A percentile compares a stretch with the other conserved stretches of the same genome.
Evolutionary conservation across 2,888 invertebrate genomes (phyloP).

Genomic region (Chamaedrilus cognettii): DNA sequence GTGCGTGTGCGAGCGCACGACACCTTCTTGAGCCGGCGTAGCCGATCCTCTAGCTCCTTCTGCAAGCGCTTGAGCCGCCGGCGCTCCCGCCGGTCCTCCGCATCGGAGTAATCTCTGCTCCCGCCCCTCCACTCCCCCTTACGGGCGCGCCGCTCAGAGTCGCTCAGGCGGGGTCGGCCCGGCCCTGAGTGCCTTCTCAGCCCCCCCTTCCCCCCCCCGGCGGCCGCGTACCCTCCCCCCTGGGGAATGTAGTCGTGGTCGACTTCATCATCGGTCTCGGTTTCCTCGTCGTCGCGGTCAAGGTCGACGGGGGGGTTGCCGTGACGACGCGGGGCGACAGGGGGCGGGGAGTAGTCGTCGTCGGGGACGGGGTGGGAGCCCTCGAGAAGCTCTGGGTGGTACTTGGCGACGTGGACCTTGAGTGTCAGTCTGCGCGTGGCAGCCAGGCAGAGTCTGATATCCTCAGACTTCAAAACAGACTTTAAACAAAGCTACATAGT

Average conservation of each 20-base stretch:
- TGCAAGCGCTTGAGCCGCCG: not conserved
- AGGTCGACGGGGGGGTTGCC: not conserved
- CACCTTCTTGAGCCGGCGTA: slow-evolving; percentile 9
- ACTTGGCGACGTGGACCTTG: slow-evolving; percentile 24
- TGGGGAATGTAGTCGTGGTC: slow-evolving; percentile 17
- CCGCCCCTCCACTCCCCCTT: slow-evolving; percentile 10
- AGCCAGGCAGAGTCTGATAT: no score
- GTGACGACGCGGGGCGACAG: no score
- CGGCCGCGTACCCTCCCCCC: not conserved
- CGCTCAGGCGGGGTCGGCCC: not conserved
- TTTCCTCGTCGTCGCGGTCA: slow-evolving; percentile 9
- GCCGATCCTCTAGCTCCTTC: slow-evolving; percentile 12
- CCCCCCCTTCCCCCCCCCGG: no score
- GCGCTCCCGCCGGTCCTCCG: slow-evolving; percentile 13
- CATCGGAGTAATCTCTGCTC: not conserved
- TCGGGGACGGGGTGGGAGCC: not conserved
- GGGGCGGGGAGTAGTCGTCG: slow-evolving; percentile 1
- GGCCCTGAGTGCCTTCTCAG: not conserved
- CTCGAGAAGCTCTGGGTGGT: slow-evolving; percentile 17
- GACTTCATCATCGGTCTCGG: slow-evolving; percentile 1
- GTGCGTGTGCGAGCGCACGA: slow-evolving; percentile 26
- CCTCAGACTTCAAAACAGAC: no score
- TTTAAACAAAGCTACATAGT: no score
- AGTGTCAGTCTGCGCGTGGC: slow-evolving; percentile 22
- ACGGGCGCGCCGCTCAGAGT: not conserved